Evolutionary conservation across 1,140 invertebrate species (phyloP).

Genomic region (Potamilus streckersoni): DNA sequence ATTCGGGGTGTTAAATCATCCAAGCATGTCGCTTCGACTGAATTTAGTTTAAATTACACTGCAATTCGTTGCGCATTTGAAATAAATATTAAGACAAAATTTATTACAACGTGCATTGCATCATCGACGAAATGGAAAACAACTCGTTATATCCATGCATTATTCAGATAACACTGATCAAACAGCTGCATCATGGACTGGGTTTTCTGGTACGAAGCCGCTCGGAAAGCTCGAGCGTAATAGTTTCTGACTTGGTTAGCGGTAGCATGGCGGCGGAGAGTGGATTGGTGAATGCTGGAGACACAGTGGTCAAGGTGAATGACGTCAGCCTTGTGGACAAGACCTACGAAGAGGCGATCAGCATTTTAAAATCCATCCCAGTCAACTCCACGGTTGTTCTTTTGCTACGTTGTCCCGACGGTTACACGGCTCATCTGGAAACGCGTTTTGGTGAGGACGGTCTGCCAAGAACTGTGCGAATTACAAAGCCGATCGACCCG

Average conservation of each 20-base stretch:
- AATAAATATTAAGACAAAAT: too few relatives aligned
- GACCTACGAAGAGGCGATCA: constrained; percentile 54
- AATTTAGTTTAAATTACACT: too few relatives aligned
- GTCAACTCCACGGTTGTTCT: constrained; percentile 45
- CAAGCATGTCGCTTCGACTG: too few relatives aligned
- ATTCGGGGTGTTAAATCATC: too few relatives aligned
- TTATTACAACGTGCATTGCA: too few relatives aligned
- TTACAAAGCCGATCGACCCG: constrained; percentile 48
- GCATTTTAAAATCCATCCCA: constrained; percentile 54
- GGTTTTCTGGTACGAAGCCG: constrained; percentile 59
- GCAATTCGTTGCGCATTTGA: too few relatives aligned
- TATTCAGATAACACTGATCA: constrained; percentile 57
- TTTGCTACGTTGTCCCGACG: constrained; percentile 54
- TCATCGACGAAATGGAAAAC: too few relatives aligned
- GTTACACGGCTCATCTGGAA: constrained; percentile 56
- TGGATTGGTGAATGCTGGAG: constrained; percentile 57
- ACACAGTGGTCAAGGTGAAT: constrained; percentile 59
- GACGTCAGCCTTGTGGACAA: constrained; percentile 55
- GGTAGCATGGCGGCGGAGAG: constrained; percentile 58
- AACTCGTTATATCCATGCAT: constrained; percentile 32
- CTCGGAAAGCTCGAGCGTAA: constrained; percentile 47
- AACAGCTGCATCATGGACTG: constrained; percentile 50
- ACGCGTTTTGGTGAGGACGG: constrained; percentile 58
- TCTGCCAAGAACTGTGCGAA: constrained; percentile 51
- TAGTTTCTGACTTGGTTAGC: constrained; percentile 54